Percentiles rank a stretch among this genome's conserved stretches.
Evolutionary conservation across 2,113 vertebrate genomes (phyloP).

Genomic region (Amazona vittata): DNA sequence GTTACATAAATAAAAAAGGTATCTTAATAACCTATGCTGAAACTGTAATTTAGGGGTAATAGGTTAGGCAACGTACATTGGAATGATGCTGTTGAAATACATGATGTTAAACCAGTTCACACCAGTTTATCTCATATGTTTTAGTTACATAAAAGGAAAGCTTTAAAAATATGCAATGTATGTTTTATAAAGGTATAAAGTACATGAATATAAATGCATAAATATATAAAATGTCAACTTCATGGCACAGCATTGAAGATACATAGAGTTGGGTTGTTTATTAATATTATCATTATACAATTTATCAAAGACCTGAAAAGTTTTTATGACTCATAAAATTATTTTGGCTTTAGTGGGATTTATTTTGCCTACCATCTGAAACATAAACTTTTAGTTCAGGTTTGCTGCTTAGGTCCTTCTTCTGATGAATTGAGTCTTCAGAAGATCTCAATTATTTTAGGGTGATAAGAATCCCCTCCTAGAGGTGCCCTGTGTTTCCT

Average conservation of each 20-base stretch:
- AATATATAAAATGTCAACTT: neutral
- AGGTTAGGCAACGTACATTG: neutral
- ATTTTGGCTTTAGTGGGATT: neutral
- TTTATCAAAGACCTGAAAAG: neutral
- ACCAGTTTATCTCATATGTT: neutral
- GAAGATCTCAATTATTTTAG: neutral
- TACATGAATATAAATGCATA: neutral
- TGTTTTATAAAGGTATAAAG: neutral
- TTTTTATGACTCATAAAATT: neutral
- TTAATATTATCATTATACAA: neutral
- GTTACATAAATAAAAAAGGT: neutral
- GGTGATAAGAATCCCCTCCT: neutral
- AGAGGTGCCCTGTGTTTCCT: neutral
- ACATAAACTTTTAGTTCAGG: neutral
- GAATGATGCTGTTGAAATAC: neutral
- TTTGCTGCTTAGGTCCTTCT: neutral
- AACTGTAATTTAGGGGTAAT: neutral
- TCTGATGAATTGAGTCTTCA: neutral
- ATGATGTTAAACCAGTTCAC: neutral
- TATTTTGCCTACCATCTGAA: neutral
- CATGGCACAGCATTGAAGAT: neutral
- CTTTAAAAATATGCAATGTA: neutral
- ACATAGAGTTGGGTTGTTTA: neutral
- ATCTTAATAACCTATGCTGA: neutral
- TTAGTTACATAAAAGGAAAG: neutral